phyloP scores from a whole-genome alignment of 1,140 invertebrate species.

The Zaprionus gabonicus region DNA sequence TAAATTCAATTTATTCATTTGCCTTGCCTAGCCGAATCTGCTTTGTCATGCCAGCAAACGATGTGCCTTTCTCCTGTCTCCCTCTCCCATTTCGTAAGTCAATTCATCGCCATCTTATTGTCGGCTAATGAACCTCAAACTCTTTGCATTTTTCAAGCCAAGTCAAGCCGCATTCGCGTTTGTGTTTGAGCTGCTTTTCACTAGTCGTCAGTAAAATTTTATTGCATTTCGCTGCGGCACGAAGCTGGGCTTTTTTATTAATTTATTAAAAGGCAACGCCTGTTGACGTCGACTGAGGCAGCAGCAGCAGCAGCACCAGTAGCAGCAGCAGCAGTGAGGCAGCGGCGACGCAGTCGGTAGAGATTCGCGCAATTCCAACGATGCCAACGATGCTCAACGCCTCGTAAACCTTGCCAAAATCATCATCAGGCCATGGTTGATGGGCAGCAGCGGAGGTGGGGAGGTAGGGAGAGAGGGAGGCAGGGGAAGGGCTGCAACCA shows the following conservation, averaged over 20 bases:
- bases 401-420: conserved; percentile 79
- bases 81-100: not conserved
- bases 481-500: conserved; percentile 1
- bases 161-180: no score
- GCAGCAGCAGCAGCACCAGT: not conserved
- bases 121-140: conserved; percentile 41
- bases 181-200: conserved; percentile 18
- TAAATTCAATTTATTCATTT: not conserved
- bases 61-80: not conserved
- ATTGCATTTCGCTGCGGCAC: conserved; percentile 52
- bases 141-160: conserved; percentile 23
- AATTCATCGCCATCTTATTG: conserved; percentile 19
- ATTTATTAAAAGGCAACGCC: conserved; percentile 74
- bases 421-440: conserved; percentile 49
- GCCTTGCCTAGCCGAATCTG: not conserved
- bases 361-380: conserved; percentile 25
- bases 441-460: not conserved
- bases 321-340: not conserved
- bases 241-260: conserved; percentile 60
- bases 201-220: conserved; percentile 41
- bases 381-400: conserved; percentile 54
- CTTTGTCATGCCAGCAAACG: not conserved
- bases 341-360: not conserved
- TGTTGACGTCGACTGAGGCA: conserved; percentile 22
- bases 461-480: not conserved